Conservation (phyloP, 2,797 vertebrate species). For the Smutsia gigantea region DNA sequence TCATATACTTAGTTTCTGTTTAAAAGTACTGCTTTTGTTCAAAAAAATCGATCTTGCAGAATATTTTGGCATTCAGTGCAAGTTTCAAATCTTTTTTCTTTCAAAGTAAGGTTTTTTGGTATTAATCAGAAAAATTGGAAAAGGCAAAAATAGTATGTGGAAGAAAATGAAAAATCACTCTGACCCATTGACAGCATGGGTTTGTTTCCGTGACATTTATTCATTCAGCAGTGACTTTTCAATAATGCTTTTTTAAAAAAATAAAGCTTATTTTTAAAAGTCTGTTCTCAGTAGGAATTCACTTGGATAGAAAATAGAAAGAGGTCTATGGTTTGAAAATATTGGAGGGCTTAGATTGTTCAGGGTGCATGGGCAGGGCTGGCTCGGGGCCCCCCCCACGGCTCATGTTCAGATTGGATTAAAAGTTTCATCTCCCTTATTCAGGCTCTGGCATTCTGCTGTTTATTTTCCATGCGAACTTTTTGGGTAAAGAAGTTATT, state of each 20-base stretch:
- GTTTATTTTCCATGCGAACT: constrained; percentile 97
- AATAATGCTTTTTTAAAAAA: background rate
- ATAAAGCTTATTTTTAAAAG: background rate
- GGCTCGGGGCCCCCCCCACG: too few relatives aligned
- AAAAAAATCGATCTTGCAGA: background rate
- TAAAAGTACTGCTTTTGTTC: background rate
- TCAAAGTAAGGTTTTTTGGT: background rate
- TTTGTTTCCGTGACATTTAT: background rate
- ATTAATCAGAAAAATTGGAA: background rate
- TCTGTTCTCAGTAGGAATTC: background rate
- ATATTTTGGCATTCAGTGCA: background rate
- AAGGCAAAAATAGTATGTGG: background rate
- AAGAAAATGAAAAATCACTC: background rate
- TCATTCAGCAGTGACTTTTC: background rate
- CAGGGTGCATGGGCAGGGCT: too few relatives aligned
- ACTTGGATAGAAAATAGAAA: background rate
- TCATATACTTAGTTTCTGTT: background rate
- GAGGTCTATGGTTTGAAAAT: background rate
- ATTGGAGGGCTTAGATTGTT: background rate
- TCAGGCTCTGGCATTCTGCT: constrained; percentile 95
- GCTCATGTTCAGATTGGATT: background rate
- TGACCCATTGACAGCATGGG: background rate
- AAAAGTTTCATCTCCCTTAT: background rate
- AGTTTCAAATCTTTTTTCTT: background rate
- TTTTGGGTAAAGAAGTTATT: constrained; percentile 91